Evolutionary conservation across 1,140 invertebrate genomes (phyloP), one percentile per base, ranked within the genome.

Genomic region (Scaptodrosophila lebanonensis): DNA sequence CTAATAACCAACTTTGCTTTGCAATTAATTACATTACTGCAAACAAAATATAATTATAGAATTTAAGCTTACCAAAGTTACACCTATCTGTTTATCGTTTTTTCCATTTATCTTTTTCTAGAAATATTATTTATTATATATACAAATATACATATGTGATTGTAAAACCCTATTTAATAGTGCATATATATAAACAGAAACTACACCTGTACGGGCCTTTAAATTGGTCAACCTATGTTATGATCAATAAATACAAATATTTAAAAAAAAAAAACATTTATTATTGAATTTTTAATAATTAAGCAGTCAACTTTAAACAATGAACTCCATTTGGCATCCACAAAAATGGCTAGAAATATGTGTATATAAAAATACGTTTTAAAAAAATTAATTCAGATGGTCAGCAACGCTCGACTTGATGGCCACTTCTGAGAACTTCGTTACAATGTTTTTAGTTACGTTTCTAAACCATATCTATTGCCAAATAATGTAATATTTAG

Each of bases 31-130:
- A 53, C 7, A 56, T 25, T 13, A 35, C 33, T n/a, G n/a, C n/a
- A n/a, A 61, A 35, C 36, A 39, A 39, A 49, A 57, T 56, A 13
- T 13, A 66, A 49, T 66, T 61, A 53, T 76, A 79, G 72, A 77
- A 77, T 77, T 79, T 82, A 79, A 79, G 75, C 56, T 56, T 72
- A 79, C 73, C 73, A 79, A 79, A 79, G 73, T 82, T 79, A 79
- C 73, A 79, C 61, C 59, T 67, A 58, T 65, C 54, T 53, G 45
- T 38, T 64, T 61, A 66, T 71, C 44, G 57, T 67, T 66, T 67
- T 71, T 70, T 59, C 50, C 58, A 64, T 25, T 58, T 42, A 50
- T 62, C 49, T 57, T 47, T 66, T 53, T 43, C 30, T 30, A 67
- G 61, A 54, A 66, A 53, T 65, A 29, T 29, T 51, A 68, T 68